phyloP scores from a whole-genome alignment of 2,797 vertebrate genomes.

The Notoglanidium macrostoma region DNA sequence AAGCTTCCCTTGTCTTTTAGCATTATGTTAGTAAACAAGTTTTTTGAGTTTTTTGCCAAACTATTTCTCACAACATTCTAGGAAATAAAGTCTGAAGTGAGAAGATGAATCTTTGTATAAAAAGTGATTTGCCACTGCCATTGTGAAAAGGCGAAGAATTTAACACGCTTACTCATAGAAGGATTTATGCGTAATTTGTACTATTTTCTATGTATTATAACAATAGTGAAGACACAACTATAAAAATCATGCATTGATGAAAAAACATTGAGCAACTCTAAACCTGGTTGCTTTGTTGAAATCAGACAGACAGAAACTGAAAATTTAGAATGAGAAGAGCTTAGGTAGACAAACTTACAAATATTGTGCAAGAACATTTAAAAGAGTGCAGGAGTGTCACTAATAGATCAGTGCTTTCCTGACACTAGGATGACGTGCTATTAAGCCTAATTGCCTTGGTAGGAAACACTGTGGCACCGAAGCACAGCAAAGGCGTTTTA shows the following conservation, averaged over 20 bases:
- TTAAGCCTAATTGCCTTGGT: background rate
- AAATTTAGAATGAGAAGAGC: background rate
- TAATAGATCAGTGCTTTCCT: background rate
- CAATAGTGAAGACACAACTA: background rate
- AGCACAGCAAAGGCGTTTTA: background rate
- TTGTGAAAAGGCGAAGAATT: background rate
- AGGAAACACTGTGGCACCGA: background rate
- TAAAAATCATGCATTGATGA: background rate
- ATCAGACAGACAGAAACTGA: background rate
- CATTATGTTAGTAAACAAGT: background rate
- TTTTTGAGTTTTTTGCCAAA: background rate
- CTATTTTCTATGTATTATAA: background rate
- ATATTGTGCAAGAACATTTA: background rate
- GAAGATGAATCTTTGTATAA: background rate
- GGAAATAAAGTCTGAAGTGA: background rate
- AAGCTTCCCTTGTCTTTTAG: background rate
- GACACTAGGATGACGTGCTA: conserved; percentile 1
- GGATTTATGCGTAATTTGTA: background rate
- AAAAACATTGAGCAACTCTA: background rate
- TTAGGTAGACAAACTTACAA: background rate
- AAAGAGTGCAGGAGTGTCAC: background rate
- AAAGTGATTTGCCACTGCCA: background rate
- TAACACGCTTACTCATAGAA: background rate
- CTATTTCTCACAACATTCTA: background rate
- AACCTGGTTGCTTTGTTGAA: background rate